A percentile compares a stretch with the other conserved stretches of the same genome.
Evolutionary conservation across 2,113 vertebrate species (phyloP).

Genomic region (Eidolon helvum): DNA sequence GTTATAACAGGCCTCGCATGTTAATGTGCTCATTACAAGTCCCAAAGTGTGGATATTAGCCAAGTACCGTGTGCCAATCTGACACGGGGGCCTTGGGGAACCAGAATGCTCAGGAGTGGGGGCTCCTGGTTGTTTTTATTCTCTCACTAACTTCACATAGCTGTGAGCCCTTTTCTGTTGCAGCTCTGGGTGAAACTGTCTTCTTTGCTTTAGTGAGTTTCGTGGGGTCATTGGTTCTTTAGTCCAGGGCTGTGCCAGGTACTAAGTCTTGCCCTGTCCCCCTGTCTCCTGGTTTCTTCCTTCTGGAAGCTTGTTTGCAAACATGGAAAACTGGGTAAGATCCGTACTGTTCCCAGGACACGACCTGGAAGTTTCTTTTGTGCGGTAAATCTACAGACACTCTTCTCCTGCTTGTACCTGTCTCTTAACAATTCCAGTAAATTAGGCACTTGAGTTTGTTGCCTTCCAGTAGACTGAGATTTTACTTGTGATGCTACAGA

Average conservation of each 20-base stretch:
- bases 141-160: background rate
- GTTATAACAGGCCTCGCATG: accelerated
- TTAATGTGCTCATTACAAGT: background rate
- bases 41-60: background rate
- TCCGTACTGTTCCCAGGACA: background rate
- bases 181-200: background rate
- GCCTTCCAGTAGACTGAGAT: background rate
- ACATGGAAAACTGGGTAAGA: background rate
- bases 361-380: background rate
- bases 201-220: background rate
- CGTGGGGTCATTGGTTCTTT: background rate
- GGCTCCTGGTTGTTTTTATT: background rate
- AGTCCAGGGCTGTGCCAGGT: background rate
- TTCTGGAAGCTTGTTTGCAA: background rate
- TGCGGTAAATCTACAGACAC: background rate
- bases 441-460: background rate
- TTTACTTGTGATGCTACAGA: constrained; percentile 6
- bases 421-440: background rate
- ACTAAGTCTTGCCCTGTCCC: background rate
- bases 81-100: background rate
- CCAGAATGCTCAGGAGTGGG: background rate
- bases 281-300: background rate
- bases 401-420: background rate
- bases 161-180: background rate
- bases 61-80: background rate